Conservation (phyloP, 2,113 vertebrate species). For the Embiotoca jacksoni region DNA sequence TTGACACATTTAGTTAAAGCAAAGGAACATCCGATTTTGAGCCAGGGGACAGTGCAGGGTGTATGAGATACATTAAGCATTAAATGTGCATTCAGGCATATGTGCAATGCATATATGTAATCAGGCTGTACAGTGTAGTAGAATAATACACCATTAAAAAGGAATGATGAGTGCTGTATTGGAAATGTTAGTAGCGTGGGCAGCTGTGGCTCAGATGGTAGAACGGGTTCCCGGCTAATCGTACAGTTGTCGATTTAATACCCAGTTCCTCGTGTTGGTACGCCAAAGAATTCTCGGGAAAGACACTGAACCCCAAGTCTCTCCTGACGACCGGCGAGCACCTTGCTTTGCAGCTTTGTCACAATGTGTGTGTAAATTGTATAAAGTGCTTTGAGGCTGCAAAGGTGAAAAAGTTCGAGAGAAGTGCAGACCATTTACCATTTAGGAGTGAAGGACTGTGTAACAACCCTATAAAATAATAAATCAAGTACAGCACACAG, state of each 20-base stretch:
- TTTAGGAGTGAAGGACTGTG: constrained; percentile 15
- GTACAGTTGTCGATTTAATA: no score
- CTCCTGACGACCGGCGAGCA: neutral
- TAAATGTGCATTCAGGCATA: constrained; percentile 32
- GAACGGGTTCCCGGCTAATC: no score
- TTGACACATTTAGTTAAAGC: neutral
- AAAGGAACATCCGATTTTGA: neutral
- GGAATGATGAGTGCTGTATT: constrained; percentile 38
- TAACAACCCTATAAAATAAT: constrained; percentile 46
- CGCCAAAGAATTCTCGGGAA: no score
- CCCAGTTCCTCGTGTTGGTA: no score
- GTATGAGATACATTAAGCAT: neutral
- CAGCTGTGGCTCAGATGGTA: no score
- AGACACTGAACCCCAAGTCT: neutral
- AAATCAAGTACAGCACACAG: constrained; percentile 38
- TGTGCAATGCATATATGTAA: constrained; percentile 15
- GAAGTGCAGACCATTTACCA: no score
- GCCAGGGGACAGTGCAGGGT: neutral
- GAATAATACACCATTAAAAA: constrained; percentile 41
- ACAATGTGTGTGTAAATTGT: no score
- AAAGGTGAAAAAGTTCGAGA: no score
- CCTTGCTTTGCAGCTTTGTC: no score
- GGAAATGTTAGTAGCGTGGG: constrained; percentile 11
- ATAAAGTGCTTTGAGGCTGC: no score
- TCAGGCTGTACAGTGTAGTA: constrained; percentile 28